A percentile compares a stretch with the other conserved stretches of the same genome.
These are phyloP conservation scores for Coregonus sp. DNA, from an alignment of 2,797 vertebrate species.

Conservation along the genomic window DNA sequence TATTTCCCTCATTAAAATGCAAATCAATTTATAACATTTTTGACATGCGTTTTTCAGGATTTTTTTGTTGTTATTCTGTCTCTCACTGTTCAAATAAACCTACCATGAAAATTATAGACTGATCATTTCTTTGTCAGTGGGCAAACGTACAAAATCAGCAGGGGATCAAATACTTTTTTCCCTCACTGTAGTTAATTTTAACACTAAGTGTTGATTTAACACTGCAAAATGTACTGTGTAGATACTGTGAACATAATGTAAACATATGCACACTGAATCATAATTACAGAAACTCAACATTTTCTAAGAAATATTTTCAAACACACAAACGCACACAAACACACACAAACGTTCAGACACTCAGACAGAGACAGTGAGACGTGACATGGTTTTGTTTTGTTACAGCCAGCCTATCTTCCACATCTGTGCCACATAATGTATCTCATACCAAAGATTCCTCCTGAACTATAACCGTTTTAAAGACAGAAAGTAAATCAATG, in stretches of 20 bases:
- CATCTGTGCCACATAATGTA: constrained; percentile 74
- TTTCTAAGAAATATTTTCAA: not conserved
- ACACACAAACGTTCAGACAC: not conserved
- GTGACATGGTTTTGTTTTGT: constrained; percentile 47
- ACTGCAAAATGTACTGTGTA: not conserved
- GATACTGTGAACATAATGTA: not conserved
- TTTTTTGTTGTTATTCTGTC: no score
- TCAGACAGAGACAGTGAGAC: constrained; percentile 37
- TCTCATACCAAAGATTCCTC: constrained; percentile 62
- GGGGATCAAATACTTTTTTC: no score
- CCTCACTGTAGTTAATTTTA: no score
- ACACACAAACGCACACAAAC: not conserved
- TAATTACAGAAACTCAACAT: not conserved
- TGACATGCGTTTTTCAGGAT: no score
- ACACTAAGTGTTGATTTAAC: no score
- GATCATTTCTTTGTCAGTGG: no score
- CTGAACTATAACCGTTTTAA: constrained; percentile 59
- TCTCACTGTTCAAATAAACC: no score
- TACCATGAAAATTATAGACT: no score
- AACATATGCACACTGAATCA: not conserved
- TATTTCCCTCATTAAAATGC: no score
- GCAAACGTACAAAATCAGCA: no score
- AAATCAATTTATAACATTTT: no score
- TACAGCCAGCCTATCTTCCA: constrained; percentile 52
- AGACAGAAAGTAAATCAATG: constrained; percentile 34